Evolutionary conservation across 2,113 vertebrate species (phyloP).

Genomic region (Chinchilla lanigera): DNA sequence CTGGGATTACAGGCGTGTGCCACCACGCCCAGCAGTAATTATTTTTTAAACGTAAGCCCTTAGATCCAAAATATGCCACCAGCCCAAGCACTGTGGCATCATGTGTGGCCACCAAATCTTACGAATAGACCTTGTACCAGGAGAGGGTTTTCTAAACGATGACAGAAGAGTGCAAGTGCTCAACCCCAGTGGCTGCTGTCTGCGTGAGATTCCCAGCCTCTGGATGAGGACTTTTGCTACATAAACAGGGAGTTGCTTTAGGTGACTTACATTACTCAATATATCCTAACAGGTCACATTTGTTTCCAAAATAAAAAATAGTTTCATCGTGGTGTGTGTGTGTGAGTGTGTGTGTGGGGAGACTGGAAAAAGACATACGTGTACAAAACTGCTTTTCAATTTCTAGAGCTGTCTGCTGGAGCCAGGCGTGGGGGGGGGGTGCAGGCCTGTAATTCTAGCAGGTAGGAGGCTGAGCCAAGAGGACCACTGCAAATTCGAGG

Average conservation of each 20-base stretch:
- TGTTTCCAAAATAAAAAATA: not conserved
- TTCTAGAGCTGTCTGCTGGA: not conserved
- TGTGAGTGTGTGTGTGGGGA: not conserved
- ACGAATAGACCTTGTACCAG: not conserved
- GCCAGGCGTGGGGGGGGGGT: not conserved
- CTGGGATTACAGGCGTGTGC: too few relatives aligned
- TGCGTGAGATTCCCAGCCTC: not conserved
- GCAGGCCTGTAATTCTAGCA: not conserved
- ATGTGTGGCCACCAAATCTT: not conserved
- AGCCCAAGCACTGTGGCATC: not conserved
- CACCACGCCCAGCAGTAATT: not conserved
- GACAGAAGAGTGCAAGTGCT: constrained; percentile 44
- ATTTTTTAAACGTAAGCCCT: constrained; percentile 5
- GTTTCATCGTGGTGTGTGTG: not conserved
- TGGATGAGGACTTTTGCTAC: not conserved
- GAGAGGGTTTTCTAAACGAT: constrained; percentile 44
- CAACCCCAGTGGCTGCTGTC: not conserved
- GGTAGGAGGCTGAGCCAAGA: not conserved
- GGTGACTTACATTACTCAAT: not conserved
- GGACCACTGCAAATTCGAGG: not conserved
- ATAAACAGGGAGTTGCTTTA: not conserved
- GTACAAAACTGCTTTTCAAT: not conserved
- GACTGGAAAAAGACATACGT: not conserved
- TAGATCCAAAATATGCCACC: not conserved
- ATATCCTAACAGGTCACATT: not conserved